phyloP scores from a whole-genome alignment of 2,797 vertebrate species.

The Holocentrus rufus region DNA sequence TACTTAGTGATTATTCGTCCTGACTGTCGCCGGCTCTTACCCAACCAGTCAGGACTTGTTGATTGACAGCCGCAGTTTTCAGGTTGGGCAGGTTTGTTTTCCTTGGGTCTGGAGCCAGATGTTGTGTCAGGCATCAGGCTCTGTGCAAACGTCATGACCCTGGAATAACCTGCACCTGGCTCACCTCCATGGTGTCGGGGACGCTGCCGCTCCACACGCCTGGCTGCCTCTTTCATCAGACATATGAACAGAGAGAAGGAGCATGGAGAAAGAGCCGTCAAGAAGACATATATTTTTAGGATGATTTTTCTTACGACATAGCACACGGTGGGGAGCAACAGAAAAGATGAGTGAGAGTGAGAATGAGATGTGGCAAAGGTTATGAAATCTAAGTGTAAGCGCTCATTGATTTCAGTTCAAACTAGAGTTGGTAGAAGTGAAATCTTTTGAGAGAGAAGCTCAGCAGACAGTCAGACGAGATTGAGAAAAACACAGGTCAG shows the following conservation, averaged over 20 bases:
- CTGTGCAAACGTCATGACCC: conserved; percentile 32
- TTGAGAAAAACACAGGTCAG: background rate
- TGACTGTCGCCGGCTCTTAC: conserved; percentile 33
- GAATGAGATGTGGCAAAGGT: background rate
- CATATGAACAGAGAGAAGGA: background rate
- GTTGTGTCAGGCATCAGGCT: conserved; percentile 9
- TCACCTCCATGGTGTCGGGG: conserved; percentile 1
- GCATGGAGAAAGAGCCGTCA: background rate
- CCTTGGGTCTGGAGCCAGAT: conserved; percentile 34
- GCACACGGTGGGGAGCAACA: background rate
- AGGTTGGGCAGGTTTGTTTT: conserved; percentile 67
- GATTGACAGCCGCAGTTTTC: conserved; percentile 57
- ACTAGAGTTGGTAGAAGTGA: background rate
- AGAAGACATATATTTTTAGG: no score
- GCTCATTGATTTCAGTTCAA: background rate
- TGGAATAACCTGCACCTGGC: conserved; percentile 25
- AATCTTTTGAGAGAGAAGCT: background rate
- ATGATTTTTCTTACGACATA: background rate
- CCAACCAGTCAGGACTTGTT: conserved; percentile 48
- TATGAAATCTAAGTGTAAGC: background rate
- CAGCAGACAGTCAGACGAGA: background rate
- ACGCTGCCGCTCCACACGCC: background rate
- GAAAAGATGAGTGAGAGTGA: no score
- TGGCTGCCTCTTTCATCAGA: conserved; percentile 16
- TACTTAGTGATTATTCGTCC: conserved; percentile 22